phyloP scores from a whole-genome alignment of 2,888 invertebrate species.

The Diachrysia chrysitis region DNA sequence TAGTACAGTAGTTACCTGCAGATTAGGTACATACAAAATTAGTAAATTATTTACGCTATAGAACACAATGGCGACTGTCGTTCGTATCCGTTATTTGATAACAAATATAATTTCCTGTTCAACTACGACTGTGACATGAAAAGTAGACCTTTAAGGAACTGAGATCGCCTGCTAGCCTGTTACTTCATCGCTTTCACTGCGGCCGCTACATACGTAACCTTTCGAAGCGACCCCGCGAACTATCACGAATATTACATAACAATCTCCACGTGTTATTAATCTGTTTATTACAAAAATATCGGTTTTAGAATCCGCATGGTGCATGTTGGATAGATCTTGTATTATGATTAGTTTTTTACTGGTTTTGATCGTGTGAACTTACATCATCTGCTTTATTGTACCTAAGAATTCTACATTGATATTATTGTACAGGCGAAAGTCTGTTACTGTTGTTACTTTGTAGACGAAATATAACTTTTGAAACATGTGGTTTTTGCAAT shows the following conservation, averaged over 20 bases:
- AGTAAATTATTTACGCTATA: constrained; percentile 47
- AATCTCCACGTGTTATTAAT: constrained; percentile 47
- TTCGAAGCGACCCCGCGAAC: constrained; percentile 78
- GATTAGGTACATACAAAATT: not conserved
- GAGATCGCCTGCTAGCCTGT: constrained; percentile 56
- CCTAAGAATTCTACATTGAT: constrained; percentile 9
- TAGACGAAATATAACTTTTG: not conserved
- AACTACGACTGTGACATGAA: constrained; percentile 48
- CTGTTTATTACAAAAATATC: constrained; percentile 24
- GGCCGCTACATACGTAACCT: constrained; percentile 71
- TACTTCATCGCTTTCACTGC: constrained; percentile 75
- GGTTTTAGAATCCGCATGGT: constrained; percentile 16
- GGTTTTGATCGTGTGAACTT: constrained; percentile 46
- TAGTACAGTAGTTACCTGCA: not conserved
- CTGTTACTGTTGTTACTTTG: not conserved
- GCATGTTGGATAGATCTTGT: not conserved
- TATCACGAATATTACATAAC: constrained; percentile 71
- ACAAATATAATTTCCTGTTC: constrained; percentile 54
- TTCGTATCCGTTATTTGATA: constrained; percentile 39
- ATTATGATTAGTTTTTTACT: not conserved
- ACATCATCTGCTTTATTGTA: constrained; percentile 43
- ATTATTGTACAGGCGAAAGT: not conserved
- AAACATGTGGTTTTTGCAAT: not conserved
- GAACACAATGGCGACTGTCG: constrained; percentile 48
- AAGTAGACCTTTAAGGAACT: constrained; percentile 63